A percentile compares a stretch with the other conserved stretches of the same genome.
phyloP scores from a whole-genome alignment of 2,113 vertebrate genomes.

The Ancistrus triradiatus region DNA sequence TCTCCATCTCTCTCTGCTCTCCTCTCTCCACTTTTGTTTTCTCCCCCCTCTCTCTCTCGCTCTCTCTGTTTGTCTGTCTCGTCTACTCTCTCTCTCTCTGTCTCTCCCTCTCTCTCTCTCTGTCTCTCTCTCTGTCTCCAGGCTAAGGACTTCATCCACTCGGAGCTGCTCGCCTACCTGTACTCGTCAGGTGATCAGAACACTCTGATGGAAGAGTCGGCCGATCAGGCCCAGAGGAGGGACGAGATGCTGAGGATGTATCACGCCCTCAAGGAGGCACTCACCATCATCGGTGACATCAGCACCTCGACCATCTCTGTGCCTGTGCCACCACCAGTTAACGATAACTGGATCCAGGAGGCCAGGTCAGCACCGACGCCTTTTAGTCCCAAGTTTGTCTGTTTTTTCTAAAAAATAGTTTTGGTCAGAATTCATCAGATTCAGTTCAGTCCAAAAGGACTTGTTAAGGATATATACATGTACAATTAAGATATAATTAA shows the following conservation, averaged over 20 bases:
- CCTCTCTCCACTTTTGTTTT: too few relatives aligned
- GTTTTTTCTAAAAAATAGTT: too few relatives aligned
- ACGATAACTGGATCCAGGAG: slow-evolving; percentile 80
- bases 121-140: slow-evolving; percentile 42
- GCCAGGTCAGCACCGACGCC: slow-evolving; percentile 58
- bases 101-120: background rate
- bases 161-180: slow-evolving; percentile 90
- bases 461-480: too few relatives aligned
- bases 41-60: too few relatives aligned
- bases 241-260: slow-evolving; percentile 95
- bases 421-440: too few relatives aligned
- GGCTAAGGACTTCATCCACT: slow-evolving; percentile 96
- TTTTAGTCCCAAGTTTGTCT: too few relatives aligned
- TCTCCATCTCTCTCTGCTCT: too few relatives aligned
- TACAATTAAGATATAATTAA: too few relatives aligned
- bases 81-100: too few relatives aligned
- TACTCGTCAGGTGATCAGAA: slow-evolving; percentile 87
- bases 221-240: slow-evolving; percentile 85
- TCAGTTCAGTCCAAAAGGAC: too few relatives aligned
- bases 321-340: slow-evolving; percentile 84
- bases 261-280: slow-evolving; percentile 86
- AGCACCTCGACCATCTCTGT: slow-evolving; percentile 83
- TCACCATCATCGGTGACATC: slow-evolving; percentile 90
- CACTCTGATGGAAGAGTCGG: slow-evolving; percentile 94
- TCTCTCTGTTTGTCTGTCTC: too few relatives aligned